Conservation (phyloP, 2,888 invertebrate genomes). For the Drosophila cognata region DNA sequence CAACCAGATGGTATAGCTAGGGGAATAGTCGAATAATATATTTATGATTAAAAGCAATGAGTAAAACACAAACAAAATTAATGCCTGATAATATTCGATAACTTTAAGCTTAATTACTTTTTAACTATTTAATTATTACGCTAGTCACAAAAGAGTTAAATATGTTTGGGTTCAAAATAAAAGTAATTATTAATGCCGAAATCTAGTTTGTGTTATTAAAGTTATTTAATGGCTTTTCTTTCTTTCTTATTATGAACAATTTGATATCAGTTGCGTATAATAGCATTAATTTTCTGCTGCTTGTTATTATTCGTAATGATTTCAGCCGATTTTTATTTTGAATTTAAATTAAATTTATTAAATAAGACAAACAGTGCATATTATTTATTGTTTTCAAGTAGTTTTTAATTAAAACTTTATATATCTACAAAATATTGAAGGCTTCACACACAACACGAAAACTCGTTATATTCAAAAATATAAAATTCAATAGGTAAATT, state of each 20-base stretch:
- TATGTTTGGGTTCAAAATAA: too few species aligned
- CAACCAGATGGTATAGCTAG: background rate
- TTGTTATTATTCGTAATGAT: background rate
- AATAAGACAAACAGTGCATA: background rate
- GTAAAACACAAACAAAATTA: too few species aligned
- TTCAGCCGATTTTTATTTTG: background rate
- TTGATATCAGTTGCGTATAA: too few species aligned
- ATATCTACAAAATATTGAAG: background rate
- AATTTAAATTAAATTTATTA: background rate
- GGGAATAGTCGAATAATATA: background rate
- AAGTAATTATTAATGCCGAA: too few species aligned
- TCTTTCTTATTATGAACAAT: too few species aligned
- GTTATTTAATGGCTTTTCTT: too few species aligned
- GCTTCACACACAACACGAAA: background rate
- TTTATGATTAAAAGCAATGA: too few species aligned
- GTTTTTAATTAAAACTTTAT: background rate
- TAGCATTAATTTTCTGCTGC: background rate
- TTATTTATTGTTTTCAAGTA: background rate
- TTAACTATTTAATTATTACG: too few species aligned
- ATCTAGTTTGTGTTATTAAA: too few species aligned
- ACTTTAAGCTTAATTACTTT: too few species aligned
- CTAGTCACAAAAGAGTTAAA: too few species aligned
- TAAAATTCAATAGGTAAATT: background rate
- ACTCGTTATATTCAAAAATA: background rate
- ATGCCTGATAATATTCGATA: too few species aligned